These are phyloP conservation scores for Taeniopygia guttata DNA, from an alignment of 2,797 vertebrate genomes.

Conservation along the genomic window DNA sequence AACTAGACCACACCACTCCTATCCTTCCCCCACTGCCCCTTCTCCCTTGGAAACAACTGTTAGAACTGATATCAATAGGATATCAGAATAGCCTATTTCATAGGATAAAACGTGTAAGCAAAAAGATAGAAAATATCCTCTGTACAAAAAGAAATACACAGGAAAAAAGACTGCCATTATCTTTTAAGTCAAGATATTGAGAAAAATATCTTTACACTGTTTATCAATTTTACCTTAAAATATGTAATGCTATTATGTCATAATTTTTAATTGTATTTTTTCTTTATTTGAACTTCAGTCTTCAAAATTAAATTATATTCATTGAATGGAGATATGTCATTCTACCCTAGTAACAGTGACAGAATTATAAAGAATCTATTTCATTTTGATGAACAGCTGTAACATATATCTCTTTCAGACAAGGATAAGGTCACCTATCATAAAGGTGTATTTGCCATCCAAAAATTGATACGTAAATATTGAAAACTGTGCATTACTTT, in stretches of 20 bases:
- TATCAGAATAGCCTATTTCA: background rate
- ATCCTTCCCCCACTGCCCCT: accelerated
- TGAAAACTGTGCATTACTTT: slow-evolving; percentile 70
- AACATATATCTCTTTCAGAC: slow-evolving; percentile 69
- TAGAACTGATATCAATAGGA: background rate
- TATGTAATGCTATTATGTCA: background rate
- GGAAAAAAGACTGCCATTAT: background rate
- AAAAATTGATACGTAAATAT: slow-evolving; percentile 78
- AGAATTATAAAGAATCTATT: slow-evolving; percentile 75
- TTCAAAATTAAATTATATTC: slow-evolving; percentile 71
- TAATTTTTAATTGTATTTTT: background rate
- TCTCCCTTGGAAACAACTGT: background rate
- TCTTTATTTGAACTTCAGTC: background rate
- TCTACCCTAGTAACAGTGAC: slow-evolving; percentile 65
- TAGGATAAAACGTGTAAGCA: background rate
- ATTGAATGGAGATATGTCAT: slow-evolving; percentile 81
- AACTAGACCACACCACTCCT: background rate
- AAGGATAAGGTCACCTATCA: slow-evolving; percentile 85
- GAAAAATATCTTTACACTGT: background rate
- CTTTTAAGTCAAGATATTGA: background rate
- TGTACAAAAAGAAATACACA: background rate
- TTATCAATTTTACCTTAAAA: background rate
- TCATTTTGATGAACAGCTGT: slow-evolving; percentile 74
- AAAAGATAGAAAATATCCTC: background rate
- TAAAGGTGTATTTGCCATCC: slow-evolving; percentile 76